Evolutionary conservation across 2,888 invertebrate genomes (phyloP).

Genomic region (Silvanus unidentatus): DNA sequence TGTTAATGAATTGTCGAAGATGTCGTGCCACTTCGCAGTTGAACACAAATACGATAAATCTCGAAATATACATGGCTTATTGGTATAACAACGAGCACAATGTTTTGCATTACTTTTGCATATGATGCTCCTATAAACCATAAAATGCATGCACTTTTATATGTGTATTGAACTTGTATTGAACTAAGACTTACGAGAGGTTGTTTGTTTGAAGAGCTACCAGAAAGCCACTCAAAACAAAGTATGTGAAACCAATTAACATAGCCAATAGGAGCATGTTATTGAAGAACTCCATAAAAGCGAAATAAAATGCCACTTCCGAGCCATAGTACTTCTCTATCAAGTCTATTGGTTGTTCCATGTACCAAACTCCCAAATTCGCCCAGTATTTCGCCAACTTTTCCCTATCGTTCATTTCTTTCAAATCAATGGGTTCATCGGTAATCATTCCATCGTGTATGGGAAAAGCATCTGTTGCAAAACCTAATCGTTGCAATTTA

Average conservation of each 20-base stretch:
- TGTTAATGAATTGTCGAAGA: constrained; percentile 36
- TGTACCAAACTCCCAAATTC: constrained; percentile 38
- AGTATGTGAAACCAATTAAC: constrained; percentile 36
- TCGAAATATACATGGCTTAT: constrained; percentile 48
- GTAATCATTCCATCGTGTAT: constrained; percentile 44
- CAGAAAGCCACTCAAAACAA: constrained; percentile 9
- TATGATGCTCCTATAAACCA: constrained; percentile 28
- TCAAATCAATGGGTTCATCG: constrained; percentile 27
- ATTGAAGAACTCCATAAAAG: constrained; percentile 54
- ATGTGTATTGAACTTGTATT: too few relatives aligned
- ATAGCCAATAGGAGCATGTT: constrained; percentile 48
- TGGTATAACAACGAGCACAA: constrained; percentile 54
- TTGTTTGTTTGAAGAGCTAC: not conserved
- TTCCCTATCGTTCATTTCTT: constrained; percentile 33
- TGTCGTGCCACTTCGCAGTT: constrained; percentile 46
- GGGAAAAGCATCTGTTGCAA: constrained; percentile 36
- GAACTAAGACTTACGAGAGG: not conserved
- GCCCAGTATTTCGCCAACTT: constrained; percentile 31
- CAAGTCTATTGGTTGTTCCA: constrained; percentile 55
- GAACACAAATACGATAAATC: constrained; percentile 50
- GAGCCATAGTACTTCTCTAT: constrained; percentile 54
- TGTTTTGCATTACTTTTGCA: constrained; percentile 42
- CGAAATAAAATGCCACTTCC: constrained; percentile 53
- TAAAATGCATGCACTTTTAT: not conserved
- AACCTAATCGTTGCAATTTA: constrained; percentile 28